Conservation (phyloP, 2,888 invertebrate species). For the Andrena bucephala region DNA sequence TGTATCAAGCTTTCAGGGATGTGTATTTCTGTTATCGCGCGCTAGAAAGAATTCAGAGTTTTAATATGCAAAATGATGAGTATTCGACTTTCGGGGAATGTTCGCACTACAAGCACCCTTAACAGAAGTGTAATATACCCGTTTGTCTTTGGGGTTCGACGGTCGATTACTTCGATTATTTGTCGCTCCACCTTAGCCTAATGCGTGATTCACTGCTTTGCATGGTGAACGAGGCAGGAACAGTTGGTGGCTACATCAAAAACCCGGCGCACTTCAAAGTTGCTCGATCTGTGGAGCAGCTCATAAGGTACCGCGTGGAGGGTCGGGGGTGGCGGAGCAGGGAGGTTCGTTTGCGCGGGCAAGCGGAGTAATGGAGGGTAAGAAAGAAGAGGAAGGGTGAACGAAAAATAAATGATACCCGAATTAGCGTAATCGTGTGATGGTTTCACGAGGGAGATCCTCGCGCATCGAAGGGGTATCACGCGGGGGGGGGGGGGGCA, state of each 20-base stretch:
- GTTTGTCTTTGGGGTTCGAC: conserved; percentile 19
- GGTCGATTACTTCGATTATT: conserved; percentile 66
- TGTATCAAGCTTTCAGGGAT: not conserved
- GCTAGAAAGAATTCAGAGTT: not conserved
- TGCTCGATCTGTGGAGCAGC: conserved; percentile 66
- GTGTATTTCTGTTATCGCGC: not conserved
- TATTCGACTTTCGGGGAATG: not conserved
- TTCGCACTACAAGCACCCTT: not conserved
- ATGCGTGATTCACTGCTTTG: conserved; percentile 83
- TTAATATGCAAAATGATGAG: not conserved
- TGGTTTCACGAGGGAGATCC: conserved; percentile 83
- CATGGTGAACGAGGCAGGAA: conserved; percentile 77
- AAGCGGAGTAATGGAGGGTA: conserved; percentile 64
- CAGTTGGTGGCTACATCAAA: conserved; percentile 85
- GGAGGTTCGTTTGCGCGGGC: conserved; percentile 66
- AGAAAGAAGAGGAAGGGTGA: conserved; percentile 76
- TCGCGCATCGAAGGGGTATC: conserved; percentile 61
- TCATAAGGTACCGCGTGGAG: conserved; percentile 28
- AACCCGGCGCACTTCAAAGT: conserved; percentile 84
- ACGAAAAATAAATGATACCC: conserved; percentile 84
- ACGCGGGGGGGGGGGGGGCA: conserved; percentile 65
- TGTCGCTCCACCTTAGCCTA: conserved; percentile 68
- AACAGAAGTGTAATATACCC: not conserved
- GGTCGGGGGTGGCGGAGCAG: conserved; percentile 39
- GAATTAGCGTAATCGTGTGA: conserved; percentile 84